A percentile compares a stretch with the other conserved stretches of the same genome.
These are phyloP conservation scores for Nebria salina DNA, from an alignment of 2,888 invertebrate species.

Conservation along the genomic window DNA sequence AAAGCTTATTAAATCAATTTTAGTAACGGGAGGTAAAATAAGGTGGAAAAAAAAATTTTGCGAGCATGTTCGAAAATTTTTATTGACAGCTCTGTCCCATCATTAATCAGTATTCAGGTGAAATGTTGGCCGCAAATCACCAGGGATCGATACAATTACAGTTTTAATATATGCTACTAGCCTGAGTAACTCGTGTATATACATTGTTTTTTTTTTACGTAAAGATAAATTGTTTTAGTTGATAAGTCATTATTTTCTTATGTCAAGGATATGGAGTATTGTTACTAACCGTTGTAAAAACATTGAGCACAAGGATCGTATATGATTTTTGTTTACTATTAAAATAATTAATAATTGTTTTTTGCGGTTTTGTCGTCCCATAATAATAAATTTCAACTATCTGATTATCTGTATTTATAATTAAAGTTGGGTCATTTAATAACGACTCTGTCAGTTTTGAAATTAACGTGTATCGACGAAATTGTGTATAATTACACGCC, in stretches of 20 bases:
- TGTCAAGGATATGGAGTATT: not conserved
- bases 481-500: not conserved
- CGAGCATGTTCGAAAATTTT: not conserved
- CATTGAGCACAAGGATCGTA: not conserved
- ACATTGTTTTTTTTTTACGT: not conserved
- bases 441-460: not conserved
- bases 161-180: not conserved
- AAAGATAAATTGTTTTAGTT: not conserved
- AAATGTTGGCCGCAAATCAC: not conserved
- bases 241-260: not conserved
- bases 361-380: not conserved
- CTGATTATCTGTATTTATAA: not conserved
- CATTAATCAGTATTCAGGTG: slow-evolving; percentile 1
- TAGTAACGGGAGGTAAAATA: too few relatives aligned
- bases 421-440: not conserved
- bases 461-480: not conserved
- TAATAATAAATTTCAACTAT: not conserved
- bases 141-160: not conserved
- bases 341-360: not conserved
- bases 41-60: not conserved
- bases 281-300: not conserved
- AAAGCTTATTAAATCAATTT: too few relatives aligned
- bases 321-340: not conserved
- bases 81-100: not conserved
- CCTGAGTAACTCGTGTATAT: not conserved